phyloP scores from a whole-genome alignment of 1,140 invertebrate species.

The Thaumatotibia leucotreta region DNA sequence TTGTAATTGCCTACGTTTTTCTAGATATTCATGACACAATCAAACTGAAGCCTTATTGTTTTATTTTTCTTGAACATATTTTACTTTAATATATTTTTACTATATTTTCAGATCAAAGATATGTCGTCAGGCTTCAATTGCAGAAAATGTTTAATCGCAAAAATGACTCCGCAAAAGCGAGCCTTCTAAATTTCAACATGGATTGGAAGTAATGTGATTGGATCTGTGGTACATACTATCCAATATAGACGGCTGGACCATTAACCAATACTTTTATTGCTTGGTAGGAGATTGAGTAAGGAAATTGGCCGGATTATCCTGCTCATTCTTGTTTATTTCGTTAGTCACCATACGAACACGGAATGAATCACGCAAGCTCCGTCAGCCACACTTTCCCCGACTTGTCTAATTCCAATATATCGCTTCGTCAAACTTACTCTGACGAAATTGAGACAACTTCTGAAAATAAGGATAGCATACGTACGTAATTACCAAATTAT shows the following conservation, averaged over 20 bases:
- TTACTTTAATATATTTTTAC: neutral
- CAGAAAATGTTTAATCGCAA: neutral
- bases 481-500: slow-evolving; percentile 6
- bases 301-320: slow-evolving; percentile 10
- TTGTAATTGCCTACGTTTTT: too few species aligned
- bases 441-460: neutral
- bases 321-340: slow-evolving; percentile 8
- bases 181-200: neutral
- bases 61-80: neutral
- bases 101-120: neutral
- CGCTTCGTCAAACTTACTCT: neutral
- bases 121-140: neutral
- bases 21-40: too few species aligned
- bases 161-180: neutral
- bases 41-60: too few species aligned
- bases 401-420: slow-evolving; percentile 6
- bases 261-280: slow-evolving; percentile 13
- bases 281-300: slow-evolving; percentile 10
- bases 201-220: slow-evolving; percentile 6
- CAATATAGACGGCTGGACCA: neutral
- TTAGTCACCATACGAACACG: neutral
- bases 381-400: neutral
- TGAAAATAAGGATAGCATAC: neutral
- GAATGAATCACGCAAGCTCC: slow-evolving; percentile 9
- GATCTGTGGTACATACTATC: neutral